Conservation (phyloP, 2,888 invertebrate genomes). For the Byasa hedistus region DNA sequence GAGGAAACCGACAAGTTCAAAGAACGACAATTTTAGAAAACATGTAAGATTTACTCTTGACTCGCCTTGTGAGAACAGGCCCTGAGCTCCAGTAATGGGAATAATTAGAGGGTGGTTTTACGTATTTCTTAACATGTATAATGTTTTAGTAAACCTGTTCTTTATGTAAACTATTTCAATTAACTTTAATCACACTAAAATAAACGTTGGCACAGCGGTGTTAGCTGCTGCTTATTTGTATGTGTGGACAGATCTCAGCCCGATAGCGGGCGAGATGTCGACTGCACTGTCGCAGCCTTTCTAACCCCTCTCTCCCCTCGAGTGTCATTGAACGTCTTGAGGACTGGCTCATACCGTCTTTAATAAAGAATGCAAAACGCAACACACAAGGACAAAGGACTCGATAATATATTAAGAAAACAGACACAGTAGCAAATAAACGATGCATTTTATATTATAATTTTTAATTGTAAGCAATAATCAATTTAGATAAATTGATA, state of each 20-base stretch:
- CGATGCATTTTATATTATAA: slow-evolving; percentile 25
- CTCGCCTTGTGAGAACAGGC: no score
- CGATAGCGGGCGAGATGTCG: slow-evolving; percentile 70
- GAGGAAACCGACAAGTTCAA: no score
- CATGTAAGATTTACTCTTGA: no score
- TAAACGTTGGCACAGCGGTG: slow-evolving; percentile 32
- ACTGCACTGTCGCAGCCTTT: slow-evolving; percentile 65
- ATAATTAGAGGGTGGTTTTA: no score
- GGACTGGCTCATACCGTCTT: slow-evolving; percentile 50
- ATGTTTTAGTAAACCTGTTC: not conserved
- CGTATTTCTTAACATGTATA: not conserved
- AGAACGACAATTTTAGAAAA: no score
- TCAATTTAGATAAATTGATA: not conserved
- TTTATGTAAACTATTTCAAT: not conserved
- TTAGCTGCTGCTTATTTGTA: slow-evolving; percentile 35
- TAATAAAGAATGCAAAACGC: slow-evolving; percentile 54
- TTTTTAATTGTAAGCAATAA: slow-evolving; percentile 25
- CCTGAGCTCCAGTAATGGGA: no score
- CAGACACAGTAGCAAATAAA: slow-evolving; percentile 12
- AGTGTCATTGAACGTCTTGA: slow-evolving; percentile 70
- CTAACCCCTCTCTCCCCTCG: slow-evolving; percentile 43
- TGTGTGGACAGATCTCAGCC: slow-evolving; percentile 63
- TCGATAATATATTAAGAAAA: slow-evolving; percentile 22
- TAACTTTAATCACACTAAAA: slow-evolving; percentile 37
- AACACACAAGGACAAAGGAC: slow-evolving; percentile 45